phyloP scores from a whole-genome alignment of 1,140 invertebrate species.

The Lineus longissimus region DNA sequence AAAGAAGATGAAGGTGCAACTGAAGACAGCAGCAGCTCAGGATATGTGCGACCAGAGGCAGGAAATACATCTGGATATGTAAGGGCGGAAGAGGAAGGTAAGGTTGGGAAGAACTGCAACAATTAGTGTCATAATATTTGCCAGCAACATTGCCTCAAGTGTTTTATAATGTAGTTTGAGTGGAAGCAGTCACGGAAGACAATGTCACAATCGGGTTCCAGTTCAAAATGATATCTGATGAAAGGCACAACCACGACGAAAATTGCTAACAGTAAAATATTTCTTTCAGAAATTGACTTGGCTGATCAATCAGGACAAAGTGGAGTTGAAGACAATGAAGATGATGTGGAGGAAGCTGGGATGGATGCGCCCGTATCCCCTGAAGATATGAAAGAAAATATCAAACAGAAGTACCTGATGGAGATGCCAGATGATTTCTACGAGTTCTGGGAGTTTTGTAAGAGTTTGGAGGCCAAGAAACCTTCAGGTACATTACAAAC shows the following conservation, averaged over 20 bases:
- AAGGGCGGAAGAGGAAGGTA: not conserved
- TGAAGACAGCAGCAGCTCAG: not conserved
- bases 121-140: not conserved
- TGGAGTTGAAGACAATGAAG: constrained; percentile 18
- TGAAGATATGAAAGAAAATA: constrained; percentile 54
- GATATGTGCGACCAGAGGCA: not conserved
- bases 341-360: constrained; percentile 6
- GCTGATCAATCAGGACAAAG: constrained; percentile 5
- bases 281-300: not conserved
- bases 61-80: not conserved
- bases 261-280: no score
- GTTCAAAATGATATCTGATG: no score
- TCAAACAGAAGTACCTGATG: constrained; percentile 73
- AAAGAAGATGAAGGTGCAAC: constrained; percentile 1
- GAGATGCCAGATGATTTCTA: constrained; percentile 89
- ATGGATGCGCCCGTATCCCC: constrained; percentile 27
- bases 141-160: not conserved
- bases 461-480: constrained; percentile 61
- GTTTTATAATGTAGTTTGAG: not conserved
- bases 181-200: no score
- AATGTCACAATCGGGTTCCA: no score
- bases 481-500: constrained; percentile 54
- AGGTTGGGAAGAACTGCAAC: not conserved
- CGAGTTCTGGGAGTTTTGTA: constrained; percentile 76
- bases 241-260: no score